Conservation (phyloP, 1,140 invertebrate species). For the Meloidogyne floridensis region DNA sequence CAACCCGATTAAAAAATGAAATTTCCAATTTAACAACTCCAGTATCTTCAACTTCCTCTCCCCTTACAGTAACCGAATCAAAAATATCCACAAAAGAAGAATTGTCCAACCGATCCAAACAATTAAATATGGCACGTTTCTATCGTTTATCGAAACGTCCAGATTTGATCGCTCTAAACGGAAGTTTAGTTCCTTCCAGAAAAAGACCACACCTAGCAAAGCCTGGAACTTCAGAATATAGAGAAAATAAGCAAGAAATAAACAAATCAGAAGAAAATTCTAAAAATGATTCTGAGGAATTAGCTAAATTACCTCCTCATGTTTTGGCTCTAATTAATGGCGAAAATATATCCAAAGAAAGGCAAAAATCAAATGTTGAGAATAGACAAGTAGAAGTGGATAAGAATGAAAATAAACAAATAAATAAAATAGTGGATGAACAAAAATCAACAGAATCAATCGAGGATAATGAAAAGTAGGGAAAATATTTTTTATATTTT, state of each 20-base stretch:
- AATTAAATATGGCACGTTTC: slow-evolving; percentile 64
- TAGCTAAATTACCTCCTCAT: slow-evolving; percentile 16
- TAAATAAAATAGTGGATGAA: not conserved
- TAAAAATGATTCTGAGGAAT: not conserved
- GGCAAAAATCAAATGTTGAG: not conserved
- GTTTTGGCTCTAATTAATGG: slow-evolving; percentile 27
- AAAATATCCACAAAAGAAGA: not conserved
- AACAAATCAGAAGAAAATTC: not conserved
- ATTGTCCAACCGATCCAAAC: not conserved
- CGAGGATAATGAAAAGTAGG: not conserved
- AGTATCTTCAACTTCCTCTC: not conserved
- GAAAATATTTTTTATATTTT: not conserved
- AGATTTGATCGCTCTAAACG: not conserved
- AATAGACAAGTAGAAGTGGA: not conserved
- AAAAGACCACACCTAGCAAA: not conserved
- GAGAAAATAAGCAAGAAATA: not conserved
- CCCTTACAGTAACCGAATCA: not conserved
- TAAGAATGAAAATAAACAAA: not conserved
- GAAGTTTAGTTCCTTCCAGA: not conserved
- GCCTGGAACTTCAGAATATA: not conserved
- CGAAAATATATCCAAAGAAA: not conserved
- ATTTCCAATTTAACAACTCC: not conserved
- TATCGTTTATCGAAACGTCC: slow-evolving; percentile 33
- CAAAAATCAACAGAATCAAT: not conserved
- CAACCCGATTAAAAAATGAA: slow-evolving; percentile 10